Conservation (phyloP, 2,113 vertebrate species). For the Phylloscopus trochiloides region DNA sequence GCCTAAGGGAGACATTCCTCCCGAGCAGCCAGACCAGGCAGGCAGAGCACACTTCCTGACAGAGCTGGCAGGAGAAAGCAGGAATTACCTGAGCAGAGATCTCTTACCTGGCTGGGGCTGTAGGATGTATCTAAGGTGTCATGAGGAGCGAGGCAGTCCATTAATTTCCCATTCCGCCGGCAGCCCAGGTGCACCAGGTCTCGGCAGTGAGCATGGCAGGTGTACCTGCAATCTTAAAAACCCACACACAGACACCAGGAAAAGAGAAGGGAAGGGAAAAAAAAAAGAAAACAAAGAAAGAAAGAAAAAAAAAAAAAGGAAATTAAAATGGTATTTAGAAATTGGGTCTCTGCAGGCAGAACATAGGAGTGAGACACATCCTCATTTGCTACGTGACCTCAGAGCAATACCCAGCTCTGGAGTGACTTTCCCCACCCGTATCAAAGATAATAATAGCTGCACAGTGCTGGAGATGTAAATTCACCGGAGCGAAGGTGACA, state of each 20-base stretch:
- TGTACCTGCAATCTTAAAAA: slow-evolving; percentile 75
- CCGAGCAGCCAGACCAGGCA: neutral
- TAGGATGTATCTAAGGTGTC: slow-evolving; percentile 25
- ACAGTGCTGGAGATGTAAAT: neutral
- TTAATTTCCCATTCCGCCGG: slow-evolving; percentile 63
- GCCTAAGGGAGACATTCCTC: neutral
- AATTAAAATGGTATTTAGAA: neutral
- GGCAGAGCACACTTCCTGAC: neutral
- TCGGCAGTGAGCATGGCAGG: slow-evolving; percentile 73
- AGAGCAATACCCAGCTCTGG: neutral
- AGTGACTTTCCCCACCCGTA: neutral
- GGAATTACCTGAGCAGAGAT: neutral
- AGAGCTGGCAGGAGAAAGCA: neutral
- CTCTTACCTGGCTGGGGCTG: slow-evolving; percentile 48
- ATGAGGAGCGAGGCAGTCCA: neutral
- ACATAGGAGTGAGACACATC: neutral
- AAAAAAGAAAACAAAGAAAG: neutral
- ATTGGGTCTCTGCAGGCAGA: neutral
- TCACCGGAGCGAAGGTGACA: neutral
- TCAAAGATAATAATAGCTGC: neutral
- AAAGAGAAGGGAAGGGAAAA: fast-evolving
- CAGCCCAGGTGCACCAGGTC: slow-evolving; percentile 75
- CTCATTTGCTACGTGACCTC: neutral
- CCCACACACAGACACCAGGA: neutral
- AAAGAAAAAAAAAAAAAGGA: fast-evolving